Evolutionary conservation across 2,113 vertebrate species (phyloP), one percentile per base, ranked within the genome.

Genomic region (Nyctereutes procyonoides): DNA sequence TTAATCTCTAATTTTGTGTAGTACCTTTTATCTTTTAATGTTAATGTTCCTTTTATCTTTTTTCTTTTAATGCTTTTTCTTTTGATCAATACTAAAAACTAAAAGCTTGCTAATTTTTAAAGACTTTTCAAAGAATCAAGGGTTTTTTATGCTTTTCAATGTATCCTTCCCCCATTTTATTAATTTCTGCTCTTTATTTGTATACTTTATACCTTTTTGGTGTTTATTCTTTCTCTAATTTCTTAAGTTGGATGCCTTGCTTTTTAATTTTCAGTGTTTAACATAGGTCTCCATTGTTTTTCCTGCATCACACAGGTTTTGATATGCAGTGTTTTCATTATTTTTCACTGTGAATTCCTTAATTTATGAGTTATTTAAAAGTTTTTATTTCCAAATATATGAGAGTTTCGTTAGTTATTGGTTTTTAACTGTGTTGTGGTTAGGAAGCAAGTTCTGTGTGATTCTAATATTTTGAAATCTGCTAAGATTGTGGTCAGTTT

Each of bases 241-340:
- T 94, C 32, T 94, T 69, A 88, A 79, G 17, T 91, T 88, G 38
- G 51, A 38, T 35, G 12, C 20, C 9, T 79, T 26, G n/a, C 15
- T 93, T 77, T 81, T 58, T 83, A 79, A 56, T 89, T 95, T 95
- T 94, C 16, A 83, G 8, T 51, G 85, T 90, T 96, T 90, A 69
- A 48, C 32, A 30, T 76, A 85, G 26, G 2, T 69, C 1, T 63
- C n/a, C 90, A 38, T 87, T 90, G 35, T 30, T 53, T 92, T 93
- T 10, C 3, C 19, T 76, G 26, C 12, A 48, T 95, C 35, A 74
- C 22, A 32, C 11, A 71, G 8, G 6, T 81, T 93, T 93, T 93
- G 43, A 35, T 93, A 28, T 76, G 55, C 60, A 58, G 2, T 86
- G 9, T 63, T 93, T 88, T 86, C 8, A n/a, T 58, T 97, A 38